Base-by-base conservation (phyloP, 2,113 vertebrate genomes). In the Osmerus mordax region DNA sequence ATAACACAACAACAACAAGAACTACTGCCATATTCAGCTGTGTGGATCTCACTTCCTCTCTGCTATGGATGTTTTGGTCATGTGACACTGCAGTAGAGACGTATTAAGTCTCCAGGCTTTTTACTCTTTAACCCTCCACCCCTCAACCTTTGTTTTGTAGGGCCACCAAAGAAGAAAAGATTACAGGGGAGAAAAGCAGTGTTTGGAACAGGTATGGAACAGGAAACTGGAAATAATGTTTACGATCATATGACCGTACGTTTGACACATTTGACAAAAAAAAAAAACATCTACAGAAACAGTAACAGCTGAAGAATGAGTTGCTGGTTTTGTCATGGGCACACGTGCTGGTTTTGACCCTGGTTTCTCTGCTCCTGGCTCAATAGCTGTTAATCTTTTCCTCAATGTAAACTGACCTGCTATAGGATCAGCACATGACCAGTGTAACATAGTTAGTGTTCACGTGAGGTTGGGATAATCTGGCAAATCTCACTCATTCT, bases 201-300 rank as follows among this genome's bases (percentile, higher is more conserved):
- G 84, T 93, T 68, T 93, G 92, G 92, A 89, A 54, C 71, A 92
- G 85, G 92, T 93, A 23, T 81, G 72, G n/a, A 8, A 21, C 7
- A 28, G 63, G 18, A 56, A 47, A 47, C 41, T 11, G 69, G 19
- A 36, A 12, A 36, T 21, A 4, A 16, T 55, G 13, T 28, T 1
- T 28, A 28, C 3, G 3, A 16, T 14, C 1, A 14, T 11, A 14
- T 55, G 54, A 18, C 11, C 55, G 8, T 18, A 56, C 1, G 15
- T 5, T 23, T 54, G 25, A 12, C 23, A 18, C 67, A 36, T 28
- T 12, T 8, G 41, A 47, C 1, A 3, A 32, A 2, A 5, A 32
- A 32, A 3, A 32, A 3, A 5, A 32, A 32, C 29, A 32, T 4
- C 3, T 36, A 6, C 4, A 36, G 32, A 47, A 47, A 2, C 41